phyloP scores from a whole-genome alignment of 2,113 vertebrate genomes.

The Andinoacara biseriatus region DNA sequence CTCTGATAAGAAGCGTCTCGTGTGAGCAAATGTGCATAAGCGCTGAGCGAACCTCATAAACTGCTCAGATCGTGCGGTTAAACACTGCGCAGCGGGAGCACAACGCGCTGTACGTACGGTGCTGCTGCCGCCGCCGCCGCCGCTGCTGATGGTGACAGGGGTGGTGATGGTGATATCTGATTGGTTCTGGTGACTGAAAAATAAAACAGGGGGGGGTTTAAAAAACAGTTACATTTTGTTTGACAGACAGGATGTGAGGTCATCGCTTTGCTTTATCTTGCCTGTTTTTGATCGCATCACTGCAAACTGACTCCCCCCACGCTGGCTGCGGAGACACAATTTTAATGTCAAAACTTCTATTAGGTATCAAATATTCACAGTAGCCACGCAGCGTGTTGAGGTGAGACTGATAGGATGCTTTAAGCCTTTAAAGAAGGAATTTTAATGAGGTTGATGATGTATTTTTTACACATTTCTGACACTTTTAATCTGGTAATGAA shows the following conservation, averaged over 20 bases:
- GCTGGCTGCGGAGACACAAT: constrained; percentile 46
- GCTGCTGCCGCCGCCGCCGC: background rate
- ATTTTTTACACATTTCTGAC: background rate
- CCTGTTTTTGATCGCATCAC: constrained; percentile 66
- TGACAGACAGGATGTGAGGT: background rate
- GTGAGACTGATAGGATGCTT: background rate
- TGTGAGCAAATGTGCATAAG: background rate
- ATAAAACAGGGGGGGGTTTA: background rate
- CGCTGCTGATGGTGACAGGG: no score
- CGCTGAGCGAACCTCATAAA: background rate
- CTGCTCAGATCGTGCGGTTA: background rate
- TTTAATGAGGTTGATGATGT: background rate
- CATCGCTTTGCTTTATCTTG: background rate
- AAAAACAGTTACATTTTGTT: background rate
- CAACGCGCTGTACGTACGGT: constrained; percentile 7
- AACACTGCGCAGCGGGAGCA: background rate
- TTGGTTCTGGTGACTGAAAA: constrained; percentile 62
- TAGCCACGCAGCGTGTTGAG: no score
- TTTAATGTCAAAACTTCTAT: background rate
- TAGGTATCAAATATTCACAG: background rate
- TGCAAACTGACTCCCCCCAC: constrained; percentile 63
- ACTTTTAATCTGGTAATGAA: background rate
- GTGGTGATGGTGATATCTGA: constrained; percentile 5
- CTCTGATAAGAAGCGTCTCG: background rate
- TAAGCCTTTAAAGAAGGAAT: background rate